Conservation (phyloP, 2,113 vertebrate genomes). For the Uria aalge region DNA sequence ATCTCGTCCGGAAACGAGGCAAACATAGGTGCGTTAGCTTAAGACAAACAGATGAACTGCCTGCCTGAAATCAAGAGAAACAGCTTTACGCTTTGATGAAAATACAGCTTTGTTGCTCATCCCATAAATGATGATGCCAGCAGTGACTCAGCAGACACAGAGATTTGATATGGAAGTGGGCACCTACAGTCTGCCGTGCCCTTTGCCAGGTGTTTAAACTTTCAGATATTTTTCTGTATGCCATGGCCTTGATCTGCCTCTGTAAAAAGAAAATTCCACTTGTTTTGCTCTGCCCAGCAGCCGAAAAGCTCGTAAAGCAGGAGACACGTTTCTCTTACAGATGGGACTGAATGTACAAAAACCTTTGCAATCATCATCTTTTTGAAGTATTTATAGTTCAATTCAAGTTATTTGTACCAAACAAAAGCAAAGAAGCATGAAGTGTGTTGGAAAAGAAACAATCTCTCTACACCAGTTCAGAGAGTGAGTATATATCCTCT, state of each 20-base stretch:
- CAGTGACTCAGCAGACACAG: background rate
- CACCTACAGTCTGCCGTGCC: background rate
- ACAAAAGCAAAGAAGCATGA: constrained; percentile 35
- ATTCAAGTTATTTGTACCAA: constrained; percentile 36
- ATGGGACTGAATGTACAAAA: constrained; percentile 33
- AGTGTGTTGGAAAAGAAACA: constrained; percentile 27
- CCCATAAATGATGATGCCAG: background rate
- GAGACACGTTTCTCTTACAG: background rate
- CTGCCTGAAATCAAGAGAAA: background rate
- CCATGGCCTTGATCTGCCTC: background rate
- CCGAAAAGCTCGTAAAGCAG: background rate
- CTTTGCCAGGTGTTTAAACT: background rate
- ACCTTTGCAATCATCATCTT: background rate
- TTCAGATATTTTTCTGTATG: background rate
- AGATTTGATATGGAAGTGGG: background rate
- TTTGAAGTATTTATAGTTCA: constrained; percentile 40
- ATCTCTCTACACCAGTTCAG: constrained; percentile 4
- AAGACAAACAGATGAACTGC: background rate
- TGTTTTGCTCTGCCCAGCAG: background rate
- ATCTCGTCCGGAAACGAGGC: background rate
- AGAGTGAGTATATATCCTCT: constrained; percentile 23
- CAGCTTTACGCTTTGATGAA: background rate
- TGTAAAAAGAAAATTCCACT: background rate
- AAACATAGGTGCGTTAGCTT: background rate
- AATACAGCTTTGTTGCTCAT: background rate